These are phyloP conservation scores for Lepidocyrtoides sp. DNA, from an alignment of 2,888 invertebrate genomes.

Conservation along the genomic window DNA sequence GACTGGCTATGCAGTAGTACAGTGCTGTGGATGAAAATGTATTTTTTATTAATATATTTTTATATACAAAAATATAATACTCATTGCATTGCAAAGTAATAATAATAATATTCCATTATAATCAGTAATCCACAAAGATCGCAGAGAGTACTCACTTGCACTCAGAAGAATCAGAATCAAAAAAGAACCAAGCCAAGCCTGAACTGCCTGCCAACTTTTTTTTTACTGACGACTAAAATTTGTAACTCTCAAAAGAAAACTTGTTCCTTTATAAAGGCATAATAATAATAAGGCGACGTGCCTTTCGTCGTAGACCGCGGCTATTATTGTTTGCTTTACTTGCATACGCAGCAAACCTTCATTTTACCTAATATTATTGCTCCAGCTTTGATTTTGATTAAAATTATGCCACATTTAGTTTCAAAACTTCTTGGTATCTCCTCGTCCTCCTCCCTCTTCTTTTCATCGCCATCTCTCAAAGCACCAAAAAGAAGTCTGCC, in stretches of 20 bases:
- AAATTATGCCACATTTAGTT: conserved; percentile 62
- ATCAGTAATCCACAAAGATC: conserved; percentile 28
- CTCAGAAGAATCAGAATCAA: too few species aligned
- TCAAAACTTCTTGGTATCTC: not conserved
- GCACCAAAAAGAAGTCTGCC: not conserved
- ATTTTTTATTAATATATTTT: not conserved
- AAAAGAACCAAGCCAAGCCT: conserved; percentile 59
- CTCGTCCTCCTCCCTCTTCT: not conserved
- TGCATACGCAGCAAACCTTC: conserved; percentile 32
- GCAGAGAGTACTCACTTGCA: not conserved
- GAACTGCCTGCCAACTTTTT: conserved; percentile 69
- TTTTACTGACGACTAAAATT: conserved; percentile 63
- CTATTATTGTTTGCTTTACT: not conserved
- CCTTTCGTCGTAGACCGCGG: conserved; percentile 14
- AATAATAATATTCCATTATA: conserved; percentile 40
- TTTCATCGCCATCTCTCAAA: not conserved
- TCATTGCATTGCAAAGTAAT: not conserved
- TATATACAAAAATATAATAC: not conserved
- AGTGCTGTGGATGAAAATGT: not conserved
- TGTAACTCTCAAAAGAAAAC: conserved; percentile 67
- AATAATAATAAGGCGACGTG: conserved; percentile 37
- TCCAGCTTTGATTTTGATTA: conserved; percentile 72
- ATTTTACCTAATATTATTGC: conserved; percentile 44
- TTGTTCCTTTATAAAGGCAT: conserved; percentile 67
- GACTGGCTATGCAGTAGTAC: conserved; percentile 28